Conservation (phyloP, 2,888 invertebrate genomes). For the Noctua pronuba region DNA sequence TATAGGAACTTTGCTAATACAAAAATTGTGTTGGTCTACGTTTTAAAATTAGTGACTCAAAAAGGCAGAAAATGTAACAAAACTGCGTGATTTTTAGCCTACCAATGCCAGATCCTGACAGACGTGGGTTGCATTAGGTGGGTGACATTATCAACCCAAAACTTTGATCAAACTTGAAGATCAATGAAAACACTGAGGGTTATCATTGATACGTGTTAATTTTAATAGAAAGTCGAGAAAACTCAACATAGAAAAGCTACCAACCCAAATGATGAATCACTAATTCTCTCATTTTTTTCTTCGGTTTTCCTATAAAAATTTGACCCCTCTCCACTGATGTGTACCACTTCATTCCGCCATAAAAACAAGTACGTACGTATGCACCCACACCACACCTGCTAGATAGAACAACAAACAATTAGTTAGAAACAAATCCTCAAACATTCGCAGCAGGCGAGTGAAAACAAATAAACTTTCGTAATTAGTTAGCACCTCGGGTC, state of each 20-base stretch:
- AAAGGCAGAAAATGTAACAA: neutral
- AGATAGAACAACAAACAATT: slow-evolving; percentile 32
- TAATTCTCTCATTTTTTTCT: neutral
- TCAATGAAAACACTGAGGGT: no score
- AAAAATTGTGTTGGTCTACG: neutral
- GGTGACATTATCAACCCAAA: neutral
- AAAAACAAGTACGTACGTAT: slow-evolving; percentile 2
- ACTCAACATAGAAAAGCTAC: neutral
- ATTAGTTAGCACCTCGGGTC: slow-evolving; percentile 49
- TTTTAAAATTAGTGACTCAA: neutral
- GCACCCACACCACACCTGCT: slow-evolving; percentile 1
- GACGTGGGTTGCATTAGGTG: neutral
- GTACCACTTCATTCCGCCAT: neutral
- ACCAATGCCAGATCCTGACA: neutral
- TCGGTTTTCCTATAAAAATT: no score
- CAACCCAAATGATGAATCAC: neutral
- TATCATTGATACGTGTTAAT: neutral
- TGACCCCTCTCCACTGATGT: neutral
- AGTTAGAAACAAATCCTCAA: slow-evolving; percentile 31
- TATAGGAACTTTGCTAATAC: neutral
- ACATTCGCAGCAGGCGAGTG: slow-evolving; percentile 25
- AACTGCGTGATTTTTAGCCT: neutral
- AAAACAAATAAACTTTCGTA: slow-evolving; percentile 48
- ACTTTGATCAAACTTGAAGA: neutral
- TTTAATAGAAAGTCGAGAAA: neutral